Percentiles rank a stretch among this genome's conserved stretches.
Evolutionary conservation across 37 sponge, comb jelly and placozoan genomes (phyloP).

Genomic region (Chondrilla cf. caribensis): DNA sequence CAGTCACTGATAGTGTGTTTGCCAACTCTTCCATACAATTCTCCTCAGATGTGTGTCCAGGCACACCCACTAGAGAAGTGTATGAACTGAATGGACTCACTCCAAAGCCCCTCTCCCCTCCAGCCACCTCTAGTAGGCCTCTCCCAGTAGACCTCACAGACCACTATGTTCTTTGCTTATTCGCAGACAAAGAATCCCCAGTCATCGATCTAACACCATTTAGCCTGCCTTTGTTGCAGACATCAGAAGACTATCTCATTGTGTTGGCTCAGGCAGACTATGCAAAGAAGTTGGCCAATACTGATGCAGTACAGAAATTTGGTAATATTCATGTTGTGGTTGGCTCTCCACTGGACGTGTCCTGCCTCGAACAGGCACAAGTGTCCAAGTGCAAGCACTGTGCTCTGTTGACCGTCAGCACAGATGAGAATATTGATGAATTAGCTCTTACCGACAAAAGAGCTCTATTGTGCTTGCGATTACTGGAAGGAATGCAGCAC

Average conservation of each 20-base stretch:
- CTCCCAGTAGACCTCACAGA: slow-evolving; percentile 7
- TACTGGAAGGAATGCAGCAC: slow-evolving; percentile 27
- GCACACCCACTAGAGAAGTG: background rate
- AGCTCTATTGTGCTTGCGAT: slow-evolving; percentile 60
- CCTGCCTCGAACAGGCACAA: slow-evolving; percentile 29
- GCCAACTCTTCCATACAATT: background rate
- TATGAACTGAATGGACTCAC: background rate
- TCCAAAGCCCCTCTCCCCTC: background rate
- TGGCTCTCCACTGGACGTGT: slow-evolving; percentile 55
- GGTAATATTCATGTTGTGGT: slow-evolving; percentile 40
- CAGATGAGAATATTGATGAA: slow-evolving; percentile 4
- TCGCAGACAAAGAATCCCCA: slow-evolving; percentile 58
- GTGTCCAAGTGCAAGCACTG: slow-evolving; percentile 51
- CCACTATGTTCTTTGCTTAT: slow-evolving; percentile 77
- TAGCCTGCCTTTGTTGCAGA: slow-evolving; percentile 35
- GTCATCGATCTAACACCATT: slow-evolving; percentile 55
- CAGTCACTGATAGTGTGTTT: too few species aligned
- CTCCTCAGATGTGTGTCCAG: background rate
- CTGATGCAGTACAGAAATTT: slow-evolving; percentile 22
- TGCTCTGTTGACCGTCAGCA: slow-evolving; percentile 38
- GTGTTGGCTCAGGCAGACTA: slow-evolving; percentile 50
- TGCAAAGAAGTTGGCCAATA: slow-evolving; percentile 44
- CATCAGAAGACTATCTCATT: slow-evolving; percentile 41
- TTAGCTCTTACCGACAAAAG: slow-evolving; percentile 63
- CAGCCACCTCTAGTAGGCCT: background rate